Evolutionary conservation across 2,888 invertebrate genomes (phyloP), one percentile per base, ranked within the genome.

Genomic region (Phyllotreta cruciferae): DNA sequence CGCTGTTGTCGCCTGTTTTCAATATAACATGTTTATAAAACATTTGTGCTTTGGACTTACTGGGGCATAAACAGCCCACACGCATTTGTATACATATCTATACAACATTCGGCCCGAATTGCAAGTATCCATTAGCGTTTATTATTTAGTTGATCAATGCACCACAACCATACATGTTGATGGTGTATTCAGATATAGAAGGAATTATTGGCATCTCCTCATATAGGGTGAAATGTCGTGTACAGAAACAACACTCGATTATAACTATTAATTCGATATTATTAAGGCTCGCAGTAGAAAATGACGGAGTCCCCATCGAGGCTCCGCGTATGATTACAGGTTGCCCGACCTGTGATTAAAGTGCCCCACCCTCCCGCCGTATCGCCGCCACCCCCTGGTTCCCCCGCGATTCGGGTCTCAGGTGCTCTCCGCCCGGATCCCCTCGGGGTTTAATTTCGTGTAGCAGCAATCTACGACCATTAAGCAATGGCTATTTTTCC

Each of bases 191-290:
- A n/a, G n/a, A n/a, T n/a, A n/a, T n/a, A 24, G 4, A 24, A 24
- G 24, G 4, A 24, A 24, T 4, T 4, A 24, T 24, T 24, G 2
- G 24, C 24, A 24, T 24, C 24, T 24, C 24, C 1, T 24, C 24
- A 4, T 24, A 4, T 4, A 24, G 24, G 24, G 24, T 24, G 24
- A 60, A 57, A 64, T 63, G 64, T 68, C 70, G 66, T 66, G 65
- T 24, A 53, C 47, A 36, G 66, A 66, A 71, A 71, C 71, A 68
- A 66, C 69, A 53, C 68, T 68, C 69, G 68, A 71, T 71, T 71
- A 71, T 71, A 71, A 69, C 67, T 67, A 71, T 71, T 71, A 71
- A 70, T 68, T 52, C 63, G 63, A 70, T 68, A 70, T 70, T 70
- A 24, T 24, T 24, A 69, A 65, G 62, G 63, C 60, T 64, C 64